Base-by-base conservation (phyloP, 1,140 invertebrate species). In the Cotesia vestalis region DNA sequence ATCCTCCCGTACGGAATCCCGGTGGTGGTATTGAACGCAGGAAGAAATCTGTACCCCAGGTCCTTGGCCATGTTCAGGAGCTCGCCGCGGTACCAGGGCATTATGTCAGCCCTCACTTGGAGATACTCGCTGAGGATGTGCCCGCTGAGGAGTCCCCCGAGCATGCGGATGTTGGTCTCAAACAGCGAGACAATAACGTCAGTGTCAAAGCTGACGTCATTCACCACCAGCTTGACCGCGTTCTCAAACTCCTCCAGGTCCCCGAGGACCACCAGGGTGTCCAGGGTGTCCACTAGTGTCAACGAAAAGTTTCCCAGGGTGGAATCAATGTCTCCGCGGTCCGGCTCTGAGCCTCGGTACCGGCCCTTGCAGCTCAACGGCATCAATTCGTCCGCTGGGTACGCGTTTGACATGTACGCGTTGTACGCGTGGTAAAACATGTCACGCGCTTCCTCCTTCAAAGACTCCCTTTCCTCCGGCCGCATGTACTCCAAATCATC, bases 371-470 rank as follows among this genome's bases (percentile, higher is more conserved):
- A 99, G 82, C 94, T 96, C 34, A 99, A 88, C 2, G 98, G 98
- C 97, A 99, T 98, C 59, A 99, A 87, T 87, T 99, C 98, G 90
- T 99, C 98, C 35, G 97, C 97, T 71, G 98, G 98, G 89, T 96
- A 99, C 14, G 98, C 98, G 90, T 98, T 95, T 76, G 94, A 91
- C 96, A 99, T 98, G 78, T 99, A 99, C 20, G 95, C 94, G 80
- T 93, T 90, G 83, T 98, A 99, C n/a, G 95, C 97, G 91, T 99
- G 97, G 86, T 96, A 96, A 86, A 99, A 98, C 96, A 98, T 98
- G 79, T 96, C 94, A 59, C 94, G 88, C 11, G 96, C 92, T 87
- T 97, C 92, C 77, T 95, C 92, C 89, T 89, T 90, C 63, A 91
- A 81, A 53, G 85, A 79, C 59, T 88, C 84, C 57, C 89, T 80